Evolutionary conservation across 2,888 invertebrate genomes (phyloP), one percentile per base, ranked within the genome.

Genomic region (Ommatoiulus sabulosus): DNA sequence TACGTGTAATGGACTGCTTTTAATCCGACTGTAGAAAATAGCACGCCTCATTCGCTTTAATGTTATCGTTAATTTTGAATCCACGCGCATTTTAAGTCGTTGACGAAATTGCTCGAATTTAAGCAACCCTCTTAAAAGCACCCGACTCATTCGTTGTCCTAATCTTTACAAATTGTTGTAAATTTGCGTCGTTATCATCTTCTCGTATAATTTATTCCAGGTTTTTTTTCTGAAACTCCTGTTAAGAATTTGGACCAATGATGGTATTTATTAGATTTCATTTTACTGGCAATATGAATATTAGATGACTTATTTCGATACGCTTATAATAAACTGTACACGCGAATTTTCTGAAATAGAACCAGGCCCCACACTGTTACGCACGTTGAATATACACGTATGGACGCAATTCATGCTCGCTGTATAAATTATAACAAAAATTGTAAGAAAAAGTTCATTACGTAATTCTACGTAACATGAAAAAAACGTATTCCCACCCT

Each of bases 31-130:
- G 72, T n/a, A 72, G 7, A n/a, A 72, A 24, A 72, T 5, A 72
- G 72, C 24, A 72, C 72, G 24, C 72, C 72, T 24, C 72, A 72
- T 72, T 72, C 72, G 24, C 72, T 24, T 24, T 72, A 72, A 72
- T 72, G 24, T 72, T 72, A 72, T 24, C 3, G 24, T 8, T 24
- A 72, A 72, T 24, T 72, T 72, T 24, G 24, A 72, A 72, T 72
- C 20, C 63, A 15, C 63, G n/a, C 17, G 63, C 63, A 20, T 63
- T 20, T 63, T 63, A 20, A 20, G n/a, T 24, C 24, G 72, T 72
- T 72, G 72, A 72, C 72, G 20, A 63, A n/a, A 63, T 63, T 20
- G 20, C 5, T n/a, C 72, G 5, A n/a, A 72, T 24, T 72, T 72
- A 6, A n/a, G n/a, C n/a, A n/a, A 72, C 72, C 24, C 24, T 3